Base-by-base conservation (phyloP, 1,140 invertebrate genomes). In the Cotesia glomerata region DNA sequence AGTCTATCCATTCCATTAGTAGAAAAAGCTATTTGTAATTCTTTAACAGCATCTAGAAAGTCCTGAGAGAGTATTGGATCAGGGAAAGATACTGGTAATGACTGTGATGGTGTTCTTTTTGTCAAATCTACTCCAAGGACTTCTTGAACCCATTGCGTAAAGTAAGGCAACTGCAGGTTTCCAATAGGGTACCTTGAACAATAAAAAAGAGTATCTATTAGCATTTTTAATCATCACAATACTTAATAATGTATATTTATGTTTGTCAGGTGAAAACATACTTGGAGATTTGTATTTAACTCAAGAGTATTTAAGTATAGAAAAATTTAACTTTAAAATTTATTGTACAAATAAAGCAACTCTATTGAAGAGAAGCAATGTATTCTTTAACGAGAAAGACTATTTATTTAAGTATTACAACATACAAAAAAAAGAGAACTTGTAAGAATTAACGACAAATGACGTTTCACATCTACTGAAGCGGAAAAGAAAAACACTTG, bases 1-100 rank as follows among this genome's bases (percentile, higher is more conserved):
- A 99, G 82, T 66, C 98, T 89, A 81, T 98, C 97, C 62, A 95
- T 88, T 0, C 92, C 93, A 32, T 95, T 91, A 58, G 90, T 86
- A 0, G 97, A 97, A 80, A 91, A 90, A 0, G 91, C 88, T 51
- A 98, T 91, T 4, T 90, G 86, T 13, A 90, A 82, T 9, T 84
- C 77, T 65, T 88, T 84, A 9, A 97, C 78, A 32, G 89, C 89
- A 9, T 91, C 81, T 18, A 93, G 52, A 73, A 96, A 92, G 35
- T 89, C 84, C 73, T 89, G 79, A 7, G 89, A 88, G 0, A 90
- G 76, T 51, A 84, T 87, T 2, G 91, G 84, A 9, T 86, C 77
- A 1, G 92, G 92, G 78, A 88, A 92, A 79, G 32, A 85, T 76
- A 2, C 88, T 0, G 89, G 86, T 2, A 88, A 77, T 8, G 89